phyloP scores from a whole-genome alignment of 64 coral and sea anemone species.

The Exaiptasia diaphana region DNA sequence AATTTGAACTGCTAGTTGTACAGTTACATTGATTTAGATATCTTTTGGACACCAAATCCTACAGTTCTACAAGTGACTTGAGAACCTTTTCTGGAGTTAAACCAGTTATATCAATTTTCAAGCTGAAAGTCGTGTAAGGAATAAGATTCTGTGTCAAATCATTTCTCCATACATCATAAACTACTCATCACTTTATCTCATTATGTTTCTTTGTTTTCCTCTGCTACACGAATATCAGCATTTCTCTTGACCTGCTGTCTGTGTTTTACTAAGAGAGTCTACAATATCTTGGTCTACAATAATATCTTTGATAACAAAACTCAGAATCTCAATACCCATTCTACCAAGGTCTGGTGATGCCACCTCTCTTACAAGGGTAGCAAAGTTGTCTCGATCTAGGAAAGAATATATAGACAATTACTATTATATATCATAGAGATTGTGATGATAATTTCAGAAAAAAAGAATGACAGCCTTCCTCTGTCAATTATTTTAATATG shows the following conservation, averaged over 20 bases:
- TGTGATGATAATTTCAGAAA: too few relatives aligned
- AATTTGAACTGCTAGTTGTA: constrained; percentile 93
- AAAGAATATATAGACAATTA: neutral
- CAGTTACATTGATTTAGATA: constrained; percentile 89
- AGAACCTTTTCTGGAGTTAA: constrained; percentile 57
- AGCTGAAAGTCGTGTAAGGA: too few relatives aligned
- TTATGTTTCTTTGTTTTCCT: too few relatives aligned
- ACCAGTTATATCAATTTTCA: too few relatives aligned
- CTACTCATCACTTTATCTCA: constrained; percentile 97
- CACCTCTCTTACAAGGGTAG: constrained; percentile 91
- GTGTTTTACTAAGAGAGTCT: constrained; percentile 89
- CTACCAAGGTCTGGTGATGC: constrained; percentile 95
- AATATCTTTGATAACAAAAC: constrained; percentile 97
- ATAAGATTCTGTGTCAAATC: too few relatives aligned
- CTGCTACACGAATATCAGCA: constrained; percentile 96
- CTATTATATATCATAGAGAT: too few relatives aligned
- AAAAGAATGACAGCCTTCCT: too few relatives aligned
- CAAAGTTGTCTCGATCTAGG: constrained; percentile 96
- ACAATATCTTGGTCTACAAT: constrained; percentile 87
- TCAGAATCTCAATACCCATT: constrained; percentile 98
- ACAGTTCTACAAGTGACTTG: constrained; percentile 86
- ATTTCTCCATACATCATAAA: too few relatives aligned
- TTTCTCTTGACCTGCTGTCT: constrained; percentile 99
- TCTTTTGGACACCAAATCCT: constrained; percentile 85
- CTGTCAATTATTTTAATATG: too few relatives aligned